Percentiles rank a stretch among this genome's conserved stretches.
Conservation (phyloP, 2,797 vertebrate genomes). For the Eupleurogrammus muticus region DNA sequence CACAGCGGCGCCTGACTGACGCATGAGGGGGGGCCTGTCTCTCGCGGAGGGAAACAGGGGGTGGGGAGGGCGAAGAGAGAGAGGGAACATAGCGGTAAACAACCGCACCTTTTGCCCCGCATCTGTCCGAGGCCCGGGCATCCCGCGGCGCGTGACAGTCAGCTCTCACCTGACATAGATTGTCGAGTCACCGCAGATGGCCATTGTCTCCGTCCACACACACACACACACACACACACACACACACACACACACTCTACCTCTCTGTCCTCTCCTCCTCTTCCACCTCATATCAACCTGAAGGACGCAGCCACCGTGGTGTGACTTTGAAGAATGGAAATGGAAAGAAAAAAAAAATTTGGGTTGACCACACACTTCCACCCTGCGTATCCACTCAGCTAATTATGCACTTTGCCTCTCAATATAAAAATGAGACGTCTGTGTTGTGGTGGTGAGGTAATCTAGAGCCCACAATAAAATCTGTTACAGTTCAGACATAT, state of each 20-base stretch:
- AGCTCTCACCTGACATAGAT: conserved; percentile 57
- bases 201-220: no score
- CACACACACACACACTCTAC: no score
- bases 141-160: conserved; percentile 75
- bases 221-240: no score
- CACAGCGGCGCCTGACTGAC: conserved; percentile 48
- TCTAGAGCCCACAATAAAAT: background rate
- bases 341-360: conserved; percentile 8
- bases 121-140: conserved; percentile 75
- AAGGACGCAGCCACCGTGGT: conserved; percentile 31
- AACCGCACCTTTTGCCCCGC: conserved; percentile 81
- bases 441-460: background rate
- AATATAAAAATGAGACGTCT: conserved; percentile 1
- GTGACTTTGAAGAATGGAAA: conserved; percentile 49
- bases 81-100: conserved; percentile 74
- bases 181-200: conserved; percentile 74
- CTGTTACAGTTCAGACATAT: background rate
- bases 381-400: background rate
- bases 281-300: conserved; percentile 13
- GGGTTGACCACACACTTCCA: background rate
- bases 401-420: conserved; percentile 3
- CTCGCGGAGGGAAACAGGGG: conserved; percentile 56
- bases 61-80: conserved; percentile 59
- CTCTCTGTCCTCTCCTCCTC: conserved; percentile 10
- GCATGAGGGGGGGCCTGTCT: conserved; percentile 61